Base-by-base conservation (phyloP, 2,797 vertebrate species). In the Zenarchopterus dispar region DNA sequence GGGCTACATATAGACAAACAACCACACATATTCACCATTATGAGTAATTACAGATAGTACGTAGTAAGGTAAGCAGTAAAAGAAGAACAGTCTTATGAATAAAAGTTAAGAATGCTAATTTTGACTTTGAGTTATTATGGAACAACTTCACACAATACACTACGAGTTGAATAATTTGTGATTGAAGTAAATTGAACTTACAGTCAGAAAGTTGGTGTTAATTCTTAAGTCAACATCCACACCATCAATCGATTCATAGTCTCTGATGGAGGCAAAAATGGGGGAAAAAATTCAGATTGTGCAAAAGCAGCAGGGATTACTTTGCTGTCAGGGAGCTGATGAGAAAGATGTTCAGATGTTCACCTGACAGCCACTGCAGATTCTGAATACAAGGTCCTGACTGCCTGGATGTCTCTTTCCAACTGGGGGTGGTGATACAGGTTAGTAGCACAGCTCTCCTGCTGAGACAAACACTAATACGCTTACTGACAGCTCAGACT, bases 181-280 rank as follows among this genome's bases (percentile, higher is more conserved):
- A 45, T 21, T 15, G 21, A 44, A 19, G 23, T 11, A 18, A 17
- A 62, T 26, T 56, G 2, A 66, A 94, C 96, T 95, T 90, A 97
- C 96, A 89, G 96, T 93, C 56, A 97, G 87, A 88, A 97, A 91
- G 86, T 91, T 93, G 80, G 94, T 86, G 76, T 95, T 95, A 77
- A 98, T 93, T 2, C 95, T 94, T 33, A 99, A 88, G 87, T 98
- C 96, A 7, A 98, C 92, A 80, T 98, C 97, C 91, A 97, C 93
- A 0, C 94, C 94, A 16, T 97, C 96, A 2, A 98, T 96, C 50
- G 94, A 95, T 39, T 91, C 92, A 24, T 95, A 96, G 75, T 97
- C 96, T 85, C 96, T 98, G 8, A 46, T 1, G n/a, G 10, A 77
- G 0, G 22, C 70, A 42, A 24, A 51, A 21, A 28, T 0, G 23